These are phyloP conservation scores for Cepaea hortensis DNA, from an alignment of 2,888 invertebrate species.

Conservation along the genomic window DNA sequence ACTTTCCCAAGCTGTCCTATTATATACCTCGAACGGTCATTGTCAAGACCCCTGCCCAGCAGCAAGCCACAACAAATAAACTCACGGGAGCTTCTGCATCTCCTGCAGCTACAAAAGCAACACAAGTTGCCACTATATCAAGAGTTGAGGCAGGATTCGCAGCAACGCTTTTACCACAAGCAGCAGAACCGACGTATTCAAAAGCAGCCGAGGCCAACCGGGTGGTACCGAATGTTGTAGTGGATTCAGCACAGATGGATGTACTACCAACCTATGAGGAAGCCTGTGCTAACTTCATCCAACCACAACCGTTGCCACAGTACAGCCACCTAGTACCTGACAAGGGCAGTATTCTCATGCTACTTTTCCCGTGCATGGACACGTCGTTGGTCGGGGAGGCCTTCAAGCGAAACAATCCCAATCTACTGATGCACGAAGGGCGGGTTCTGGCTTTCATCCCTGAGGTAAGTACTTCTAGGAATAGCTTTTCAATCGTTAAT, in stretches of 20 bases:
- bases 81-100: too few species aligned
- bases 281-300: too few species aligned
- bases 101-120: not conserved
- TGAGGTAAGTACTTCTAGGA: not conserved
- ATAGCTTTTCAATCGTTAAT: too few species aligned
- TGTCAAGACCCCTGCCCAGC: not conserved
- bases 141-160: too few species aligned
- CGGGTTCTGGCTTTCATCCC: not conserved
- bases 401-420: not conserved
- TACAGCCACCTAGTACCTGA: too few species aligned
- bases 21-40: not conserved
- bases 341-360: not conserved
- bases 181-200: too few species aligned
- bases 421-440: constrained; percentile 3
- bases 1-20: not conserved
- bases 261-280: not conserved
- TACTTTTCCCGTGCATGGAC: not conserved
- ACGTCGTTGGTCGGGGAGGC: not conserved
- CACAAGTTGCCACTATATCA: not conserved
- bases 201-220: not conserved
- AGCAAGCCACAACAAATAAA: too few species aligned
- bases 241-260: not conserved
- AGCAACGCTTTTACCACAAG: too few species aligned
- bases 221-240: not conserved
- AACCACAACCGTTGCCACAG: not conserved